Evolutionary conservation across 2,113 vertebrate genomes (phyloP), one percentile per base, ranked within the genome.

Genomic region (Ailurus styani): DNA sequence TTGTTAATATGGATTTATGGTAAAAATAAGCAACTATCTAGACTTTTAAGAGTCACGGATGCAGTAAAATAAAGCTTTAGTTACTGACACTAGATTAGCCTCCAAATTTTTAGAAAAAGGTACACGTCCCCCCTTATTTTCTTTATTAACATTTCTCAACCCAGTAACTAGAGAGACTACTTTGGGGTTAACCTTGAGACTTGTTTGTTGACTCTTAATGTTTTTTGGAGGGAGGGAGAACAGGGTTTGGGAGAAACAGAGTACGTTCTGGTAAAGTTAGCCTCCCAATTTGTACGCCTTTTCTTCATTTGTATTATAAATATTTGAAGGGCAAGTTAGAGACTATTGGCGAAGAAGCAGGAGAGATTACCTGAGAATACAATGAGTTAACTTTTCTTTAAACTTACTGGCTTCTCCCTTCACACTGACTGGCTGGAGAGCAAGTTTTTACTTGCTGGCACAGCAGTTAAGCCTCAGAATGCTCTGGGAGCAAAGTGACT

Each of bases 381-480:
- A 12, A 45, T 7, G 85, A 95, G 73, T 94, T 97, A 97, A 94
- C 78, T 90, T 96, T 95, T 68, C 85, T 85, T 96, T 96, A 83
- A 90, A 75, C 52, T 5, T 55, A 11, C 75, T 62, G 87, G 68
- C n/a, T 93, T 87, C 79, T 72, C 64, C 72, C 72, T 91, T n/a
- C 20, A 83, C 50, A 62, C 66, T 81, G 37, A 60, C 14, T 37
- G 89, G 47, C 73, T 89, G 87, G 45, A 27, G 68, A 96, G 77
- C 97, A 96, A 91, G 96, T 96, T 93, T 90, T 70, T 81, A 84
- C 90, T 96, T 94, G 92, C 79, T 87, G 94, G 77, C 70, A 11
- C 21, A 9, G 84, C 23, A 54, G 45, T 73, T 11, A 82, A 93
- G 83, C 45, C 82, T 98, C 93, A 15, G 55, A 93, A 95, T 60